Conservation (phyloP, 2,888 invertebrate genomes). For the Hipparchia sbordonii region DNA sequence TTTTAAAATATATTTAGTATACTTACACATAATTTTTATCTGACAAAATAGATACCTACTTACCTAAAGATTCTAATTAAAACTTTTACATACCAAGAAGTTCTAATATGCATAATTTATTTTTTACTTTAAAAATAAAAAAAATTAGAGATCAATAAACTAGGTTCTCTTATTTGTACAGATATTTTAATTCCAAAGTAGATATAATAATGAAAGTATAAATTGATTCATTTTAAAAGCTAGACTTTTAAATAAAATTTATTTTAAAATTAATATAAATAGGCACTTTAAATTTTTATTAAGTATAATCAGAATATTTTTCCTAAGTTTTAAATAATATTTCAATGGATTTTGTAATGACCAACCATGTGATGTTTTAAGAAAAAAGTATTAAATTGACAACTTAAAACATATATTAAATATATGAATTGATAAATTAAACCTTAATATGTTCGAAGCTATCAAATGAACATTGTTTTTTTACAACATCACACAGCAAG, state of each 20-base stretch:
- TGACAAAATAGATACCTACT: neutral
- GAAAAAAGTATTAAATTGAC: too few relatives aligned
- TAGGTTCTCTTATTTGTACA: conserved; percentile 12
- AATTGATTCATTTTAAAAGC: conserved; percentile 2
- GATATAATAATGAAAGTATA: conserved; percentile 1
- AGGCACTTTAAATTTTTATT: conserved; percentile 35
- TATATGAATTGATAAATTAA: too few relatives aligned
- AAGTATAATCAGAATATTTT: neutral
- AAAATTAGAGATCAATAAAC: conserved; percentile 31
- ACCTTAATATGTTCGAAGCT: too few relatives aligned
- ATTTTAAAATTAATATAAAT: conserved; percentile 32
- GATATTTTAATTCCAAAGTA: neutral
- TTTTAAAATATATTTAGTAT: neutral
- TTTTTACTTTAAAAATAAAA: neutral
- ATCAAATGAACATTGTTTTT: too few relatives aligned
- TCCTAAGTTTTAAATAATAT: neutral
- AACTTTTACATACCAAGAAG: neutral
- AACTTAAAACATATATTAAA: too few relatives aligned
- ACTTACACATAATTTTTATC: too few relatives aligned
- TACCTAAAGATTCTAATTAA: neutral
- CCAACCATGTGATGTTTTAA: too few relatives aligned
- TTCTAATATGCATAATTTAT: neutral
- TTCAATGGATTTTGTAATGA: too few relatives aligned
- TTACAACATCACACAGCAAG: too few relatives aligned
- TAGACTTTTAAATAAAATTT: conserved; percentile 1